A percentile compares a stretch with the other conserved stretches of the same genome.
These are phyloP conservation scores for Aporophyla nigra DNA, from an alignment of 2,888 invertebrate genomes.

Conservation along the genomic window DNA sequence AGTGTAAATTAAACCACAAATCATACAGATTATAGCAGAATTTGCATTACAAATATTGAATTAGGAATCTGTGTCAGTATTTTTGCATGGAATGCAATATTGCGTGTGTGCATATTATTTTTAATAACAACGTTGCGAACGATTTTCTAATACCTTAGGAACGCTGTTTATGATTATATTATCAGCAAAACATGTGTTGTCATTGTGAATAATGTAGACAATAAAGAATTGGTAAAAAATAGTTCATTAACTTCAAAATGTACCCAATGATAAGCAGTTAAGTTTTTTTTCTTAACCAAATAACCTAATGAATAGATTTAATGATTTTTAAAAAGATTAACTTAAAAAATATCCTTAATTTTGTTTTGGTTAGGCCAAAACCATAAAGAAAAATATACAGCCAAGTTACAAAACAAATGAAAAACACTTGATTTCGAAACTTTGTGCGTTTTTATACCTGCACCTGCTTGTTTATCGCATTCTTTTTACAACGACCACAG, in stretches of 20 bases:
- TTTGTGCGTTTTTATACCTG: conserved; percentile 10
- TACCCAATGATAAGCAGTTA: not conserved
- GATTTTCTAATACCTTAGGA: conserved; percentile 6
- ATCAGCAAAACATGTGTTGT: conserved; percentile 3
- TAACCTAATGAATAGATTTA: not conserved
- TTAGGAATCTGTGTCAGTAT: conserved; percentile 45
- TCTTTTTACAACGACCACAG: conserved; percentile 10
- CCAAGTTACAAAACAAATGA: conserved; percentile 1
- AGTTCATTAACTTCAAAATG: not conserved
- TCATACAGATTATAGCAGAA: conserved; percentile 32
- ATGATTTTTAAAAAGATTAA: not conserved
- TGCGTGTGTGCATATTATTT: conserved; percentile 27
- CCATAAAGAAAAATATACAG: not conserved
- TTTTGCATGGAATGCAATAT: conserved; percentile 38
- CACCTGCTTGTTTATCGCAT: conserved; percentile 14
- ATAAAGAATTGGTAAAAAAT: not conserved
- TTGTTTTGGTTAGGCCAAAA: too few relatives aligned
- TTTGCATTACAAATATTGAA: conserved; percentile 35
- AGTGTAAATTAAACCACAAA: conserved; percentile 17
- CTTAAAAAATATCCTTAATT: not conserved
- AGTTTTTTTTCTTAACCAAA: conserved; percentile 3
- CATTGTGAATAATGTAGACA: conserved; percentile 3
- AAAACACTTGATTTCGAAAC: not conserved
- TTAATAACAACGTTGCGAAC: not conserved
- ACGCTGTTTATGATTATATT: not conserved